These are phyloP conservation scores for Propithecus deckenii DNA, from an alignment of 2,797 vertebrate genomes.

Conservation along the genomic window DNA sequence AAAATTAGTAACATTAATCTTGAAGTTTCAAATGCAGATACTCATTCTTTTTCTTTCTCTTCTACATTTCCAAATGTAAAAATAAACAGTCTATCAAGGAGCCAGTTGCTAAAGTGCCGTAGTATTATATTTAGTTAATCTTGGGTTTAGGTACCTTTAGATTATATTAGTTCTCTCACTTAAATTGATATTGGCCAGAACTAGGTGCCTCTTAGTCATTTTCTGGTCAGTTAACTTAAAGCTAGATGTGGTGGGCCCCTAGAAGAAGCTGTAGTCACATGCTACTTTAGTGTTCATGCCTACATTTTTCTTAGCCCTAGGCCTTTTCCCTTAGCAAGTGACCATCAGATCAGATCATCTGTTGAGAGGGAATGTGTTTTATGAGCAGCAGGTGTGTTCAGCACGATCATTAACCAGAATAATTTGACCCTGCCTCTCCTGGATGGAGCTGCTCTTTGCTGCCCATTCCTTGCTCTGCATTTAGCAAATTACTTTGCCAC, in stretches of 20 bases:
- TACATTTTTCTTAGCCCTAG: neutral
- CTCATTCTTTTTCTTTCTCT: neutral
- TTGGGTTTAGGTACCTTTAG: neutral
- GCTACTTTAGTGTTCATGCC: neutral
- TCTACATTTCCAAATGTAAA: neutral
- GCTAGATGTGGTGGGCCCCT: neutral
- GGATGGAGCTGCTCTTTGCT: neutral
- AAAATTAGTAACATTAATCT: neutral
- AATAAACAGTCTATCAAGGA: neutral
- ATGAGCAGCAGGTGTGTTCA: slow-evolving; percentile 11
- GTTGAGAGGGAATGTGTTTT: neutral
- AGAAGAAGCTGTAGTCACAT: neutral
- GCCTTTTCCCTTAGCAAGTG: neutral
- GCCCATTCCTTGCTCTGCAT: neutral
- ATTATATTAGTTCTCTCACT: neutral
- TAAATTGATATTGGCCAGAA: neutral
- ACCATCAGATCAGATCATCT: neutral
- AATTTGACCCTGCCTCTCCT: neutral
- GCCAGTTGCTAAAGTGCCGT: neutral
- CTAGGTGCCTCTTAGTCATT: neutral
- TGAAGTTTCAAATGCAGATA: neutral
- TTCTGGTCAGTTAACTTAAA: neutral
- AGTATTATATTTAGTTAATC: neutral
- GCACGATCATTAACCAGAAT: neutral
- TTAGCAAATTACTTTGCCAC: neutral